Conservation (phyloP, 2,797 vertebrate genomes). For the Mormyrus proboscirostris region DNA sequence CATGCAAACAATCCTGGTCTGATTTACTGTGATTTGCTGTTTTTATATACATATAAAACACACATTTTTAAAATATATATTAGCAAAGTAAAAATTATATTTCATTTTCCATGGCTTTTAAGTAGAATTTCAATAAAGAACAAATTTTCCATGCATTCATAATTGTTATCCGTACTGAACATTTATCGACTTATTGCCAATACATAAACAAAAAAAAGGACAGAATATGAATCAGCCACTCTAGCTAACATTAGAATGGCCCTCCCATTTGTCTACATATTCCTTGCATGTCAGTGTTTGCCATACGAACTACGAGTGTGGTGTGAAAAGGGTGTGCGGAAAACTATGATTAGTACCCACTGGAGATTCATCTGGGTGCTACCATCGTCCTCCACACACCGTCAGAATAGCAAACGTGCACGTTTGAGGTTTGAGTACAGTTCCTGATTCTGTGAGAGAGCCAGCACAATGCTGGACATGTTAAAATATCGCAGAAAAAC, state of each 20-base stretch:
- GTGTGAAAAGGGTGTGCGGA: neutral
- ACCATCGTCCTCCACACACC: neutral
- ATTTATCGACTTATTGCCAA: neutral
- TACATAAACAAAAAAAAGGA: neutral
- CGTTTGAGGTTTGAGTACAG: neutral
- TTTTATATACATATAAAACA: conserved; percentile 21
- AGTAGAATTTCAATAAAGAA: neutral
- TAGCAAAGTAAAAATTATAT: conserved; percentile 18
- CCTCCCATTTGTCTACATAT: neutral
- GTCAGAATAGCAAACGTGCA: neutral
- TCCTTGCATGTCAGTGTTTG: neutral
- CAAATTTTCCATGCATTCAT: conserved; percentile 6
- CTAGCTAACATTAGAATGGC: neutral
- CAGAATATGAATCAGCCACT: neutral
- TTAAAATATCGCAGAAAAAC: neutral
- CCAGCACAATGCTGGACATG: neutral
- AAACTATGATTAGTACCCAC: neutral
- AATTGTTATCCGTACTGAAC: neutral
- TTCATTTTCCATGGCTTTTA: conserved; percentile 23
- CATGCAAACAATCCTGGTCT: neutral
- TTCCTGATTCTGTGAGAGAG: neutral
- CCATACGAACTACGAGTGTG: neutral
- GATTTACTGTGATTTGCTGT: neutral
- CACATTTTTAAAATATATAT: conserved; percentile 23
- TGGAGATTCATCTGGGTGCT: neutral